These are phyloP conservation scores for Helogale parvula DNA, from an alignment of 2,113 vertebrate genomes.

Conservation along the genomic window DNA sequence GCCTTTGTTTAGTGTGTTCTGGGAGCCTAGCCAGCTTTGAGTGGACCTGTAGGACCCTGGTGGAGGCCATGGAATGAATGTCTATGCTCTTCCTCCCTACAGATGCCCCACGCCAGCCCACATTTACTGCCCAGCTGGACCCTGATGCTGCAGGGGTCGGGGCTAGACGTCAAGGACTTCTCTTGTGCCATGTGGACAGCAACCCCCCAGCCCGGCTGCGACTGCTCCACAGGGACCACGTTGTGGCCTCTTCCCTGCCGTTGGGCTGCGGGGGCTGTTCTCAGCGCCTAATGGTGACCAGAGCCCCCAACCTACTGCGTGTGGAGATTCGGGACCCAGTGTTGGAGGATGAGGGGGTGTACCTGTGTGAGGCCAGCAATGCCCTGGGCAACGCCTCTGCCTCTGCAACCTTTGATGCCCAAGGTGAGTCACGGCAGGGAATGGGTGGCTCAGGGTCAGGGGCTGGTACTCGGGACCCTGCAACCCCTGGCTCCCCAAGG, in stretches of 20 bases:
- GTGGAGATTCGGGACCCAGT: slow-evolving; percentile 76
- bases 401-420: background rate
- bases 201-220: slow-evolving; percentile 75
- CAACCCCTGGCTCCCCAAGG: background rate
- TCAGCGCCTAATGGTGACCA: background rate
- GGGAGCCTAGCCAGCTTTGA: background rate
- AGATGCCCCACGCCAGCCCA: slow-evolving; percentile 80
- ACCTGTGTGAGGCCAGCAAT: slow-evolving; percentile 80
- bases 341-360: slow-evolving; percentile 84
- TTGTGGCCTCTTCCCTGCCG: slow-evolving; percentile 75
- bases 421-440: slow-evolving; percentile 72
- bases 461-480: background rate
- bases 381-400: slow-evolving; percentile 69
- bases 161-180: background rate
- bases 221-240: slow-evolving; percentile 51
- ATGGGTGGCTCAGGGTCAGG: background rate
- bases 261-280: background rate
- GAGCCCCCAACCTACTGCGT: slow-evolving; percentile 69
- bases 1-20: background rate
- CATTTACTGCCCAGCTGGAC: slow-evolving; percentile 77
- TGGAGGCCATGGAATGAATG: background rate
- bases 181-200: slow-evolving; percentile 84
- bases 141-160: fast-evolving
- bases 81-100: background rate
- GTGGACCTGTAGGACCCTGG: background rate